Evolutionary conservation across 2,113 vertebrate genomes (phyloP).

Genomic region (Chascanopsetta lugubris): DNA sequence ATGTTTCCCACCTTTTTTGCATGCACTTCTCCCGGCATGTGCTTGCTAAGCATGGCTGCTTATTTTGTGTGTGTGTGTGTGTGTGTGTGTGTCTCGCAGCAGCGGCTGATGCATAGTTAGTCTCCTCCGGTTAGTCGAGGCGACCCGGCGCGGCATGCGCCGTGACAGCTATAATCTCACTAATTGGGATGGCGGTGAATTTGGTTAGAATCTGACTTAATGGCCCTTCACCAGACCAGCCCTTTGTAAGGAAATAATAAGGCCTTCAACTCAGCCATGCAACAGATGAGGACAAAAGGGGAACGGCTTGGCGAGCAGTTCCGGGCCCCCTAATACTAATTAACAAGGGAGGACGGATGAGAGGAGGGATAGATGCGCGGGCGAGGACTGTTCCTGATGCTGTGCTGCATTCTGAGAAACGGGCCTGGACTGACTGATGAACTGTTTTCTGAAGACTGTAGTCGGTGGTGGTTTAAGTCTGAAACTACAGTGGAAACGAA

Average conservation of each 20-base stretch:
- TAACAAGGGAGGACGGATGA: slow-evolving; percentile 60
- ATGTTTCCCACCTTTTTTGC: neutral
- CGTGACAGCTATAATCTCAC: slow-evolving; percentile 68
- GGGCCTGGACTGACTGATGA: no score
- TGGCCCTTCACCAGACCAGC: slow-evolving; percentile 61
- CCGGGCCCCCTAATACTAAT: slow-evolving; percentile 57
- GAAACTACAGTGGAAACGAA: no score
- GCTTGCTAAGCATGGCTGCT: neutral
- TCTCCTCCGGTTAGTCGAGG: slow-evolving; percentile 59
- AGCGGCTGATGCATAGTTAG: slow-evolving; percentile 59
- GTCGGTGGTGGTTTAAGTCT: no score
- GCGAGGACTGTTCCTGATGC: slow-evolving; percentile 34
- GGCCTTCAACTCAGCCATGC: slow-evolving; percentile 64
- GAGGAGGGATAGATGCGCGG: slow-evolving; percentile 37
- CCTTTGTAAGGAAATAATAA: slow-evolving; percentile 71
- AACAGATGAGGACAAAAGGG: slow-evolving; percentile 62
- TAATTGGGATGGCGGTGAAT: slow-evolving; percentile 72
- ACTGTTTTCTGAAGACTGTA: no score
- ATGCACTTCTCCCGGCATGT: neutral
- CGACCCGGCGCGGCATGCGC: slow-evolving; percentile 39
- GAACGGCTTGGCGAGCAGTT: slow-evolving; percentile 59
- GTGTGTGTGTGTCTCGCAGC: slow-evolving; percentile 29
- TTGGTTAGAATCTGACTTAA: slow-evolving; percentile 68
- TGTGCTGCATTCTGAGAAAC: slow-evolving; percentile 29
- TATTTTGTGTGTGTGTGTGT: slow-evolving; percentile 10